These are phyloP conservation scores for Augiades crinisus DNA, from an alignment of 2,888 invertebrate species.

Conservation along the genomic window DNA sequence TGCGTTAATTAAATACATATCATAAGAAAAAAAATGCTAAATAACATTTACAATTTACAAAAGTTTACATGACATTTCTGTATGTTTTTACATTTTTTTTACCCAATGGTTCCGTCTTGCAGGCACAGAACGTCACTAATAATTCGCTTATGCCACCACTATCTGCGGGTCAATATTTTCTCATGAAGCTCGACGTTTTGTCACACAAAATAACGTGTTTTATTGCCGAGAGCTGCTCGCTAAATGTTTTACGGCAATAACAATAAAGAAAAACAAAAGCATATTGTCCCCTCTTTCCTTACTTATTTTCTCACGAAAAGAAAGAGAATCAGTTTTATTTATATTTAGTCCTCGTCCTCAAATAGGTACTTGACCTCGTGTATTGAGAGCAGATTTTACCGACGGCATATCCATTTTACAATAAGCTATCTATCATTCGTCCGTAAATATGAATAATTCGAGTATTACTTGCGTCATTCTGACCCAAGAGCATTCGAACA, in stretches of 20 bases:
- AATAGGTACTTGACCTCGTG: conserved; percentile 62
- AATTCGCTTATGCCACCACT: conserved; percentile 76
- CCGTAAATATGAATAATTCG: conserved; percentile 23
- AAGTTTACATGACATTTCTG: no score
- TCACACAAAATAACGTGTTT: conserved; percentile 81
- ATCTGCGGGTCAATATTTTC: conserved; percentile 80
- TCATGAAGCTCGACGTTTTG: conserved; percentile 79
- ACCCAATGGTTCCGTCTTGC: conserved; percentile 49
- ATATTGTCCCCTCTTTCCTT: conserved; percentile 66
- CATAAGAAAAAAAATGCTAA: not conserved
- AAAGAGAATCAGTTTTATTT: conserved; percentile 72
- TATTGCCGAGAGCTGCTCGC: conserved; percentile 64
- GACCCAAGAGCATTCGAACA: conserved; percentile 29
- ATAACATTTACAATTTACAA: no score
- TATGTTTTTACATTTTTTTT: no score
- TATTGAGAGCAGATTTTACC: conserved; percentile 56
- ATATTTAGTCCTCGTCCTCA: conserved; percentile 68
- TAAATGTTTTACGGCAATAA: conserved; percentile 79
- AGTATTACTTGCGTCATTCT: conserved; percentile 26
- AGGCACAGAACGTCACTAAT: conserved; percentile 56
- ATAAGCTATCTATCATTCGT: conserved; percentile 2
- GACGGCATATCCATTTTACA: conserved; percentile 39
- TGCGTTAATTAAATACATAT: no score
- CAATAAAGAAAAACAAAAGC: conserved; percentile 80
- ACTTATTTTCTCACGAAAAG: conserved; percentile 68